Evolutionary conservation across 2,113 vertebrate genomes (phyloP).

Genomic region (Phyllostomus hastatus): DNA sequence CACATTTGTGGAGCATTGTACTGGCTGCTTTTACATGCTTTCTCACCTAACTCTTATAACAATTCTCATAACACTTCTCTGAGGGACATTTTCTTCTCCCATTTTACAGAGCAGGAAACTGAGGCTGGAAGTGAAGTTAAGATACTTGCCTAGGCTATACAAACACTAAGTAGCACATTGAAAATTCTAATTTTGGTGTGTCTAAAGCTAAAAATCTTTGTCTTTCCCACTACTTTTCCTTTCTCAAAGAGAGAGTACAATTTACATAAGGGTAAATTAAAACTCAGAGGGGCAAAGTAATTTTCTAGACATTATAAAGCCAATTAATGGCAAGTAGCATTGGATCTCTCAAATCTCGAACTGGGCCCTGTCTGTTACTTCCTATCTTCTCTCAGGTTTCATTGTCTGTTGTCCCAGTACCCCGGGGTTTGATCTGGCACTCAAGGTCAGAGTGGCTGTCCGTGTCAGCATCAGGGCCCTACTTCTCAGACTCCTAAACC

Average conservation of each 20-base stretch:
- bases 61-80: neutral
- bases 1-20: neutral
- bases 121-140: neutral
- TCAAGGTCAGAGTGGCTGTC: neutral
- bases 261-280: neutral
- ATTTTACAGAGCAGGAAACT: neutral
- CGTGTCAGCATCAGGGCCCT: neutral
- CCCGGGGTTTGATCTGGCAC: neutral
- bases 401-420: no score
- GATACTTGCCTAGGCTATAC: neutral
- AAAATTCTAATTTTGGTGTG: neutral
- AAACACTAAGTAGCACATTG: neutral
- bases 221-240: neutral
- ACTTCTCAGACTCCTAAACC: neutral
- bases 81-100: neutral
- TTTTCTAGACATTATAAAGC: neutral
- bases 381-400: neutral
- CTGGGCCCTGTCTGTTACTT: neutral
- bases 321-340: neutral
- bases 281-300: neutral
- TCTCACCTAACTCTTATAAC: neutral
- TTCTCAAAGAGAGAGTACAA: neutral
- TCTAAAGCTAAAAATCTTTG: constrained; percentile 19
- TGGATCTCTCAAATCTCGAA: neutral
- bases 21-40: neutral